These are phyloP conservation scores for Cryptophagus acutangulus DNA, from an alignment of 2,888 invertebrate species.

Conservation along the genomic window DNA sequence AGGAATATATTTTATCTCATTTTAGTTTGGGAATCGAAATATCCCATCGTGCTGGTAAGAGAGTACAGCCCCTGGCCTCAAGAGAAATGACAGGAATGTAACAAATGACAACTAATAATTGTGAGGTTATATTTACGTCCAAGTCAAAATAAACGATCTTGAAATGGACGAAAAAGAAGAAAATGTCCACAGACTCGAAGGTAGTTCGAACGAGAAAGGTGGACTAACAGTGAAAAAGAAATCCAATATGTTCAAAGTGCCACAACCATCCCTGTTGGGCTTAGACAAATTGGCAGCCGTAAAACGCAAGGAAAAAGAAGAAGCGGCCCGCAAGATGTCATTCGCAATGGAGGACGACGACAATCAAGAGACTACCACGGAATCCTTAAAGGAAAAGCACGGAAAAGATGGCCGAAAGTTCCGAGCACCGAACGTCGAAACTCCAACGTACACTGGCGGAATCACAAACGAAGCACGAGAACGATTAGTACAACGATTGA, in stretches of 20 bases:
- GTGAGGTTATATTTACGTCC: neutral
- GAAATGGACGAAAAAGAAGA: slow-evolving; percentile 41
- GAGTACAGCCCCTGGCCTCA: no score
- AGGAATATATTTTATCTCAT: no score
- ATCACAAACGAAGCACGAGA: slow-evolving; percentile 74
- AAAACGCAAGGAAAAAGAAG: slow-evolving; percentile 59
- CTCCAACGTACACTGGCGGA: slow-evolving; percentile 92
- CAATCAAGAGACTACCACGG: slow-evolving; percentile 44
- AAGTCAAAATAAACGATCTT: no score
- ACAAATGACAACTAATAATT: no score
- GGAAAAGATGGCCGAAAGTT: slow-evolving; percentile 58
- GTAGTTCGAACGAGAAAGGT: slow-evolving; percentile 56
- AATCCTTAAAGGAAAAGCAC: slow-evolving; percentile 30
- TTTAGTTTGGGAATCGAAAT: no score
- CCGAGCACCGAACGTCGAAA: slow-evolving; percentile 76
- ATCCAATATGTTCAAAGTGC: slow-evolving; percentile 62
- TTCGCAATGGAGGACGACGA: slow-evolving; percentile 52
- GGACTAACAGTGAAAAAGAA: slow-evolving; percentile 71
- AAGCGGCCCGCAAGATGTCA: slow-evolving; percentile 60
- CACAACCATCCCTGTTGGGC: slow-evolving; percentile 72
- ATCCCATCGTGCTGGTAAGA: no score
- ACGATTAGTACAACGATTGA: slow-evolving; percentile 63
- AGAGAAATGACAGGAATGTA: no score
- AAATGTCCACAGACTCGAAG: slow-evolving; percentile 68
- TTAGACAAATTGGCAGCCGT: slow-evolving; percentile 81